phyloP scores from a whole-genome alignment of 64 coral and sea anemone species.

The Pocillopora verrucosa region DNA sequence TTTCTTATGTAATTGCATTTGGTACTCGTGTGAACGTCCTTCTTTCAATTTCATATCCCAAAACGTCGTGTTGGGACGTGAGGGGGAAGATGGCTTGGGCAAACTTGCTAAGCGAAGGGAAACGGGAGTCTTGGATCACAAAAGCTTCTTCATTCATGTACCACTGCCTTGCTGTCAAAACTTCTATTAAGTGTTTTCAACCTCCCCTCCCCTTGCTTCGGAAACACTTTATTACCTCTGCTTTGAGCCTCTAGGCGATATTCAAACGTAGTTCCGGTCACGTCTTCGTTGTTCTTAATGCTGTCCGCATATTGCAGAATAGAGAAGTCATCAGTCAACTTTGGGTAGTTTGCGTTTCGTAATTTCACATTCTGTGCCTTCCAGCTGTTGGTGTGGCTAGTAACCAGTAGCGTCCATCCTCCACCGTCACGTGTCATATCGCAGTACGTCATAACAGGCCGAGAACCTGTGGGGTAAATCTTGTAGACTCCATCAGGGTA shows the following conservation, averaged over 20 bases:
- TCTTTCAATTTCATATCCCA: too few species aligned
- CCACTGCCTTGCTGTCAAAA: too few species aligned
- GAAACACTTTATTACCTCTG: slow-evolving; percentile 24
- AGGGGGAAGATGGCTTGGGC: too few species aligned
- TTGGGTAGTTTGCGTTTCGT: slow-evolving; percentile 40
- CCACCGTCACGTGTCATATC: slow-evolving; percentile 93
- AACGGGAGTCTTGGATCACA: too few species aligned
- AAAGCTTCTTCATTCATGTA: too few species aligned
- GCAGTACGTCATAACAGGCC: slow-evolving; percentile 50
- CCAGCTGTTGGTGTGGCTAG: slow-evolving; percentile 85
- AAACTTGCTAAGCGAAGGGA: too few species aligned
- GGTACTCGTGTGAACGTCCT: too few species aligned
- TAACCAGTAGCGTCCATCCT: slow-evolving; percentile 87
- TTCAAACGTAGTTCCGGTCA: slow-evolving; percentile 67
- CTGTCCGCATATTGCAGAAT: slow-evolving; percentile 66
- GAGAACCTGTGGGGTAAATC: slow-evolving; percentile 57
- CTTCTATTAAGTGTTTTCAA: too few species aligned
- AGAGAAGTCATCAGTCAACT: slow-evolving; percentile 54
- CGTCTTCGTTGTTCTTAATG: slow-evolving; percentile 69
- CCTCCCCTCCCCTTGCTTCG: too few species aligned
- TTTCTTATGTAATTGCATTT: too few species aligned
- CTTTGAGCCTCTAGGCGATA: slow-evolving; percentile 83
- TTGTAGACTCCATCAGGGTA: slow-evolving; percentile 69
- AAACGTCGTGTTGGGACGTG: too few species aligned
- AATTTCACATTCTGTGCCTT: neutral